Evolutionary conservation across 1,140 invertebrate genomes (phyloP).

Genomic region (Bombus sibiricus): DNA sequence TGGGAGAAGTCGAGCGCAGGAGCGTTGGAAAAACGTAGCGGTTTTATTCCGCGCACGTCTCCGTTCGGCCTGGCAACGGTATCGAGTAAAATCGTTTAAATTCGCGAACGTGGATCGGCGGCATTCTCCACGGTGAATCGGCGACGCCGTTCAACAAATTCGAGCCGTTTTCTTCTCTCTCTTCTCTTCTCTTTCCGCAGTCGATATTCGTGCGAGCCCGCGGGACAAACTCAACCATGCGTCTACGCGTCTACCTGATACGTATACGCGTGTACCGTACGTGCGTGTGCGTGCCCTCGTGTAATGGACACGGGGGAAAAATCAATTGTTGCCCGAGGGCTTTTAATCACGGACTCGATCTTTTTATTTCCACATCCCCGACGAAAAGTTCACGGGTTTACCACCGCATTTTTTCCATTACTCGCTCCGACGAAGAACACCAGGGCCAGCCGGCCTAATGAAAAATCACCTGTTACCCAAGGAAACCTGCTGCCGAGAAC

Average conservation of each 20-base stretch:
- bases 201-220: slow-evolving; percentile 50
- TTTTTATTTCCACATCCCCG: slow-evolving; percentile 67
- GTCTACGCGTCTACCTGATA: slow-evolving; percentile 2
- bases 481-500: slow-evolving; percentile 5
- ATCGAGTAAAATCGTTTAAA: slow-evolving; percentile 57
- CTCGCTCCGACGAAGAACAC: slow-evolving; percentile 4
- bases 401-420: slow-evolving; percentile 39
- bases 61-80: slow-evolving; percentile 44
- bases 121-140: slow-evolving; percentile 23
- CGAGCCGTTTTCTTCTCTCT: neutral
- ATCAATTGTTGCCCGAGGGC: slow-evolving; percentile 71
- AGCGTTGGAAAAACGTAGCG: slow-evolving; percentile 1
- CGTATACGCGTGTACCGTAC: neutral
- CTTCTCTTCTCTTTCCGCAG: neutral
- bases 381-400: slow-evolving; percentile 53
- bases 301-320: slow-evolving; percentile 61
- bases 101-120: slow-evolving; percentile 54
- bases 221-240: slow-evolving; percentile 28
- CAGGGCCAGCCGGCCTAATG: slow-evolving; percentile 1
- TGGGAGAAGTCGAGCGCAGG: neutral
- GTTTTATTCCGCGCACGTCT: slow-evolving; percentile 40
- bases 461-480: slow-evolving; percentile 53
- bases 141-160: slow-evolving; percentile 42
- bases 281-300: neutral
- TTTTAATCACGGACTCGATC: slow-evolving; percentile 68